phyloP scores from a whole-genome alignment of 2,797 vertebrate genomes.

The Taeniopygia guttata region DNA sequence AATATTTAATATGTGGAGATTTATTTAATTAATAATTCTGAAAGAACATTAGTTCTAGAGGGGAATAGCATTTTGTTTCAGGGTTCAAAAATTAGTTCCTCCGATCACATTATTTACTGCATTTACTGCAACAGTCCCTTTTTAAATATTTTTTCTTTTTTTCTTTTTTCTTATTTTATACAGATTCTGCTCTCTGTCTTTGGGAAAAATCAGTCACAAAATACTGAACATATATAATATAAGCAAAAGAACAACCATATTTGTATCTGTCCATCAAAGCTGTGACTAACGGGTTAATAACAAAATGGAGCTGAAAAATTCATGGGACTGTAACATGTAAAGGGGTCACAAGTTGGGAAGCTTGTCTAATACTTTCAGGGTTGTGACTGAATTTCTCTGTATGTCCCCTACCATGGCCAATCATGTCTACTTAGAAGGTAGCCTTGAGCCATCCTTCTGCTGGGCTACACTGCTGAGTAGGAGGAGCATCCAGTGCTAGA shows the following conservation, averaged over 20 bases:
- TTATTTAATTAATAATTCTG: not conserved
- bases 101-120: not conserved
- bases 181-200: not conserved
- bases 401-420: fast-evolving
- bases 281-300: not conserved
- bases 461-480: not conserved
- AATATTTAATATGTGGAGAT: not conserved
- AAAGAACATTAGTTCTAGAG: not conserved
- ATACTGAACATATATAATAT: not conserved
- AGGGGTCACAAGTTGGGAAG: not conserved
- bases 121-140: not conserved
- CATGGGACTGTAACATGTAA: not conserved
- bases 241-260: not conserved
- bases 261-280: not conserved
- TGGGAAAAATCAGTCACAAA: not conserved
- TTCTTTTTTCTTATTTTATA: not conserved
- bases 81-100: not conserved
- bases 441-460: not conserved
- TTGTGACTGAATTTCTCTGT: not conserved
- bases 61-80: not conserved
- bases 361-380: not conserved
- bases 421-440: fast-evolving
- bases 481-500: not conserved
- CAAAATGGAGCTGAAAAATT: not conserved
- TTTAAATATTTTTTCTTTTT: no score